Evolutionary conservation across 2,113 vertebrate genomes (phyloP), one percentile per base, ranked within the genome.

Genomic region (Poeciliopsis retropinna): DNA sequence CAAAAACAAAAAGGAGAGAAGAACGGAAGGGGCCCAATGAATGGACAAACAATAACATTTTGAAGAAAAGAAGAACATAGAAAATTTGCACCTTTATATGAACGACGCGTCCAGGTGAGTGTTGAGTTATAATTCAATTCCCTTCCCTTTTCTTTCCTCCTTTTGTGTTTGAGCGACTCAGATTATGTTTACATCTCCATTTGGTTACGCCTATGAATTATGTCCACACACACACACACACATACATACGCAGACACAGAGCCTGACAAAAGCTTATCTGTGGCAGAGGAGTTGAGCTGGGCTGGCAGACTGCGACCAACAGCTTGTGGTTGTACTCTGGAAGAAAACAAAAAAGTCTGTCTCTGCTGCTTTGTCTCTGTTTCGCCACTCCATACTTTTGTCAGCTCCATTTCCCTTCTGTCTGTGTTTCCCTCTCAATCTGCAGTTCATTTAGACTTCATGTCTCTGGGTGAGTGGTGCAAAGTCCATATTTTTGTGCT

Each of bases 321-420:
- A 93, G 92, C 88, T 90, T 93, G 92, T 93, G 89, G 85, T 84
- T 83, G 78, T 84, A 84, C 85, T 89, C 88, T 86, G 78, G 84
- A 85, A 78, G 79, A 84, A 88, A 87, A 79, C 72, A 82, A 62
- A 72, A 30, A 77, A 87, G 87, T 85, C 70, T 81, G 82, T 79
- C 78, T 84, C 70, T 70, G 69, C 64, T 70, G 76, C 73, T 89
- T 83, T 76, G 71, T 90, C 83, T 86, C 70, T 61, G 86, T 84
- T 88, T 91, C 79, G 72, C 79, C 80, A 79, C 76, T 86, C 80
- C 68, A 76, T 70, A 79, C 81, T 88, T 81, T 73, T 79, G 70
- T 89, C 77, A 73, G 79, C 37, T 44, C 54, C 57, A 22, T 65
- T 85, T 82, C 83, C 80, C 77, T 68, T 87, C 79, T 85, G 74